A percentile compares a stretch with the other conserved stretches of the same genome.
Conservation (phyloP, 2,797 vertebrate species). For the Parauchenoglanis punctatus region DNA sequence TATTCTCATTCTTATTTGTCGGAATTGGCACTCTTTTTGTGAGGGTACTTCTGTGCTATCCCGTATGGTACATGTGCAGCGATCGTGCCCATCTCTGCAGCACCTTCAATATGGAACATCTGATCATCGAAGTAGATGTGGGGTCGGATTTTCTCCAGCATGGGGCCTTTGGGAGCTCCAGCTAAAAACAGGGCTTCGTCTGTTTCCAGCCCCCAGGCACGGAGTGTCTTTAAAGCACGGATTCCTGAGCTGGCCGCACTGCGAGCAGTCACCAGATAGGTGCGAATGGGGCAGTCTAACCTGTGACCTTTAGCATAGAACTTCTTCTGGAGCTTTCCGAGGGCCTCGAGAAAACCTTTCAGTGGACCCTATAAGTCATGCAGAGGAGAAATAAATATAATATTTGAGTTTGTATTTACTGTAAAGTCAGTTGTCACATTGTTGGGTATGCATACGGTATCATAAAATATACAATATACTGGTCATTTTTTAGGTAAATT, state of each 20-base stretch:
- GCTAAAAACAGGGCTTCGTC: slow-evolving; percentile 95
- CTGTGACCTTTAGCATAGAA: slow-evolving; percentile 93
- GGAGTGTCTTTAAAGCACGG: slow-evolving; percentile 92
- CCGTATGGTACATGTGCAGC: slow-evolving; percentile 97
- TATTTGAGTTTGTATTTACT: neutral
- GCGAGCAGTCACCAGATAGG: slow-evolving; percentile 91
- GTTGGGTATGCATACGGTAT: neutral
- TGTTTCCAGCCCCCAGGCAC: slow-evolving; percentile 94
- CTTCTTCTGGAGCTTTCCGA: slow-evolving; percentile 96
- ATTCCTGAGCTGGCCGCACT: slow-evolving; percentile 95
- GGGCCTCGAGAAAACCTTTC: slow-evolving; percentile 90
- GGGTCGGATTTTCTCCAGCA: slow-evolving; percentile 93
- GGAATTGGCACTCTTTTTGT: slow-evolving; percentile 59
- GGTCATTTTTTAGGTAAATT: neutral
- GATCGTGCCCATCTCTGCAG: slow-evolving; percentile 88
- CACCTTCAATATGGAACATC: slow-evolving; percentile 96
- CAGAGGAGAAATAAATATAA: slow-evolving; percentile 3
- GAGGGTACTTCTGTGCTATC: slow-evolving; percentile 80
- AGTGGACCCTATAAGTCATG: slow-evolving; percentile 83
- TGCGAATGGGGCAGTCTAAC: slow-evolving; percentile 93
- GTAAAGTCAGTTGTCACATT: neutral
- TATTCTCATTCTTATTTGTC: slow-evolving; percentile 61
- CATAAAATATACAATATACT: neutral
- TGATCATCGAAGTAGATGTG: slow-evolving; percentile 99
- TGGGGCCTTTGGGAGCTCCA: slow-evolving; percentile 91